Evolutionary conservation across 37 sponge, comb jelly and placozoan genomes (phyloP).

Genomic region (Spongilla lacustris): DNA sequence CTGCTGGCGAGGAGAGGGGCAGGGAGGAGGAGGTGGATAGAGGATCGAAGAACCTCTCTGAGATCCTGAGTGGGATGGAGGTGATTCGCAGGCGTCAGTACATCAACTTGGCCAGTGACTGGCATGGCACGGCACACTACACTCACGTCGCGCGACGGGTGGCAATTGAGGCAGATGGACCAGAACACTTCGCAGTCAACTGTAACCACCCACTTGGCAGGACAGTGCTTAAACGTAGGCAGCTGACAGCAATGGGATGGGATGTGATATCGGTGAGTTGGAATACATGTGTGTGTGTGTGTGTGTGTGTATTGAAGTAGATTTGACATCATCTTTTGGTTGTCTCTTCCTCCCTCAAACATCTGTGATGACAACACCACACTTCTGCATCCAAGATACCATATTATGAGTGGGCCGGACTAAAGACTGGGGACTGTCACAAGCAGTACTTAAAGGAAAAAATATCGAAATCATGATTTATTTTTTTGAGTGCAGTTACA

Average conservation of each 20-base stretch:
- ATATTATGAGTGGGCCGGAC: neutral
- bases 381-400: neutral
- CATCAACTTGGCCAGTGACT: constrained; percentile 58
- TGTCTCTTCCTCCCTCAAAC: neutral
- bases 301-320: no score
- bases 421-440: neutral
- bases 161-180: constrained; percentile 70
- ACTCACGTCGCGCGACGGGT: neutral
- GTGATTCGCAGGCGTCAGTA: neutral
- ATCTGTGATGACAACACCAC: neutral
- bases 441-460: neutral
- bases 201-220: constrained; percentile 37
- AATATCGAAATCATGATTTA: neutral
- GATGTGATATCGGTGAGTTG: constrained; percentile 52
- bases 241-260: constrained; percentile 63
- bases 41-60: neutral
- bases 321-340: neutral
- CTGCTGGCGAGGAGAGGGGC: neutral
- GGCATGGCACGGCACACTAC: neutral
- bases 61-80: neutral
- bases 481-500: neutral
- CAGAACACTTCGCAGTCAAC: constrained; percentile 40
- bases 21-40: neutral
- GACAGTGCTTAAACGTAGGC: constrained; percentile 52
- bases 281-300: neutral